Percentiles rank a stretch among this genome's conserved stretches.
phyloP scores from a whole-genome alignment of 1,140 invertebrate genomes.

The Heliconius congener region DNA sequence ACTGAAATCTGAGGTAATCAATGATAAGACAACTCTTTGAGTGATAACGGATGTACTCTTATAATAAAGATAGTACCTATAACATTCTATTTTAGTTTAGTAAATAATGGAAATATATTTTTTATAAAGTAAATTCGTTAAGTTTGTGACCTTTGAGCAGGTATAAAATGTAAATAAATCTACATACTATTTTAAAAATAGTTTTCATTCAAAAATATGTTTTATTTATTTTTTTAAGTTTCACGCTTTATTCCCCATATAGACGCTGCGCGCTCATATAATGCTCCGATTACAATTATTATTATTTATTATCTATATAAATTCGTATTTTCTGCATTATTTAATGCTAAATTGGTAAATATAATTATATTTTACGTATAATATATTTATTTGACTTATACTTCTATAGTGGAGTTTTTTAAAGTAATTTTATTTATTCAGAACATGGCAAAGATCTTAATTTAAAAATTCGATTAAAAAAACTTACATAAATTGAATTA shows the following conservation, averaged over 20 bases:
- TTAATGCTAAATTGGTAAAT: not conserved
- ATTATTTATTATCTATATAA: not conserved
- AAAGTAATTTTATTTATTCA: not conserved
- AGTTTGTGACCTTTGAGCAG: not conserved
- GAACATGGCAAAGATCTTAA: not conserved
- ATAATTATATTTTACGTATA: constrained; percentile 1
- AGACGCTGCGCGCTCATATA: no score
- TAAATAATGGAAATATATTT: no score
- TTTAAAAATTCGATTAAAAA: not conserved
- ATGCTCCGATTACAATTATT: not conserved
- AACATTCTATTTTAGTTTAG: not conserved
- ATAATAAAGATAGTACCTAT: not conserved
- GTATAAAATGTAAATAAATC: not conserved
- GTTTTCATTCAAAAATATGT: no score
- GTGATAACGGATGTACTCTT: not conserved
- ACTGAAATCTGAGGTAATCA: constrained; percentile 1
- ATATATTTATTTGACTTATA: not conserved
- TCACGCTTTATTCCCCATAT: no score
- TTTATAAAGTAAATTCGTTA: not conserved
- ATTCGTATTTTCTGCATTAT: not conserved
- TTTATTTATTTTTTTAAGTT: no score
- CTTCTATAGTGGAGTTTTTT: not conserved
- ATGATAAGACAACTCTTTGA: constrained; percentile 1
- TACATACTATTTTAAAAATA: not conserved
- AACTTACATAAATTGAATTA: not conserved